Base-by-base conservation (phyloP, 2,113 vertebrate genomes). In the Clarias gariepinus region DNA sequence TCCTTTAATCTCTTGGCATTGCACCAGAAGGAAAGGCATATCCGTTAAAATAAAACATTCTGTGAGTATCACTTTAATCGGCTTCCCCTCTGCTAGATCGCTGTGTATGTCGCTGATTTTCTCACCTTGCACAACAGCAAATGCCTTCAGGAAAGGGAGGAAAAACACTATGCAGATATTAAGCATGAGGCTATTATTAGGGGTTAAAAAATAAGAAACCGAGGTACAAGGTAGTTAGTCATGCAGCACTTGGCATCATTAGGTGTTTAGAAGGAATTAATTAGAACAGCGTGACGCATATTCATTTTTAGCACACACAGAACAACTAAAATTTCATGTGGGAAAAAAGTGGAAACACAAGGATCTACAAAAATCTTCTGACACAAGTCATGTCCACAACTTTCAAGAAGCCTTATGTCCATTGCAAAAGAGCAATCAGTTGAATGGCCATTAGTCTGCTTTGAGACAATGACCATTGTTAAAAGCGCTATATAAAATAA, bases 1-100 rank as follows among this genome's bases (percentile, higher is more conserved):
- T 57, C 23, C 60, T 89, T 87, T 87, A 81, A 87, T 89, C 73
- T 85, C 25, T 57, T 84, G 76, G 82, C 47, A 55, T 58, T n/a
- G 47, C 55, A 74, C 61, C 73, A 87, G 71, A 71, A 73, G n/a
- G 33, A 79, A 87, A 60, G 25, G 85, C 55, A 53, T 85, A 36
- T 85, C 30, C 82, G 82, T 78, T 87, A 83, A 85, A 89, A 85
- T 63, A 69, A 74, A 73, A 63, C 52, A 76, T 87, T 81, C 66
- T 60, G 47, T 60, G 47, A 55, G 60, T 68, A 80, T 47, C 13
- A 33, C 30, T 60, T 64, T 73, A 52, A 86, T 68, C 61, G 47
- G 53, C 55, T 76, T 60, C 53, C 52, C 33, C 16, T 86, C 33
- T 68, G 33, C 80, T 41, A 88, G 30, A 85, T 82, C 69, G n/a